Evolutionary conservation across 2,113 vertebrate genomes (phyloP), one percentile per base, ranked within the genome.

Genomic region (Scytalopus superciliaris): DNA sequence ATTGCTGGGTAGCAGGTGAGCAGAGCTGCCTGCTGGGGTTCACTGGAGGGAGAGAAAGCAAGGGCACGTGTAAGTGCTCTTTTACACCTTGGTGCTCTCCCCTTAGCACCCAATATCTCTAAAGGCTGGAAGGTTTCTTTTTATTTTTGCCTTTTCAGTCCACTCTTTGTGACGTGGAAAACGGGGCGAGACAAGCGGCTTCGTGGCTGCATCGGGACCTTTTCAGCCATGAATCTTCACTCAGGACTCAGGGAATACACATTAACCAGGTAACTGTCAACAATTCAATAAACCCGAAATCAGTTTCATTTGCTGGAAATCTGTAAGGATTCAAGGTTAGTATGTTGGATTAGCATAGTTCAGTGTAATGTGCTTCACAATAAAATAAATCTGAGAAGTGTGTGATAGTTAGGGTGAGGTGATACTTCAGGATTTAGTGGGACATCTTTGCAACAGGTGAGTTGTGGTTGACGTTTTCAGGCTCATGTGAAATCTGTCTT

Each of bases 171-270:
- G 97, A 98, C 98, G n/a, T 98, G 98, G 98, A 98, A 98, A 98
- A 98, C 98, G 94, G 98, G 98, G 95, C 97, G 98, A 94, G 98
- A 98, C 97, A 98, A 98, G 93, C 98, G 98, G 95, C 98, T 98
- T 96, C 98, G 98, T 97, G 98, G 98, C 97, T 98, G 98, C 97
- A 98, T 98, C 17, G 98, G 98, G 92, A 98, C 98, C 95, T 98
- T 98, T 91, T 98, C 98, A 97, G 98, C 98, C 97, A 98, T 98
- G 98, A 98, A 98, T 95, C 98, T 98, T 98, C 98, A 98, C 95
- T 98, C 98, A 98, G 98, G 98, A 98, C 98, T 98, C 98, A 98
- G 98, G 98, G 98, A 98, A 98, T 98, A 98, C 81, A 98, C 98
- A 94, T 97, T 98, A 98, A 98, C 98, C 98, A 98, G 98, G 98